Evolutionary conservation across 2,797 vertebrate genomes (phyloP).

Genomic region (Acridotheres tristis): DNA sequence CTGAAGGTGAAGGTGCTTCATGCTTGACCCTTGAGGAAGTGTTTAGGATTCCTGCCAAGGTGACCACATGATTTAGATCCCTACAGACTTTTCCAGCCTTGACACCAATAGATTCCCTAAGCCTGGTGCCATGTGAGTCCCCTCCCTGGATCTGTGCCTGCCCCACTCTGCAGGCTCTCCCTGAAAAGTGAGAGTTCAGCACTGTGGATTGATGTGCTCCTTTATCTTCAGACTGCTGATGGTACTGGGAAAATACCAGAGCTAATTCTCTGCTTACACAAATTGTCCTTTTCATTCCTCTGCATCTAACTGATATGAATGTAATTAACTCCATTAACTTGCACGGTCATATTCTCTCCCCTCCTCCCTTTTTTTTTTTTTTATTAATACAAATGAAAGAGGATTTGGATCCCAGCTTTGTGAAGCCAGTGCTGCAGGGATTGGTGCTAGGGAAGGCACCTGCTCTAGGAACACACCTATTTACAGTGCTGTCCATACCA

Average conservation of each 20-base stretch:
- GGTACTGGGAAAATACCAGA: neutral
- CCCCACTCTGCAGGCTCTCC: neutral
- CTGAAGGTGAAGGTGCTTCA: neutral
- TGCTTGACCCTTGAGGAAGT: neutral
- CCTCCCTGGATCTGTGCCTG: neutral
- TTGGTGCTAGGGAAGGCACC: neutral
- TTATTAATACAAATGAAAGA: neutral
- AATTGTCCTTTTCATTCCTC: neutral
- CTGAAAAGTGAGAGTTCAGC: neutral
- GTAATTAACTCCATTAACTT: conserved; percentile 17
- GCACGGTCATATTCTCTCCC: neutral
- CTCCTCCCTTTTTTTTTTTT: fast-evolving
- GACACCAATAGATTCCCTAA: too few species aligned
- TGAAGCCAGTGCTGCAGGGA: neutral
- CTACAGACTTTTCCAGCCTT: neutral
- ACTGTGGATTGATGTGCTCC: neutral
- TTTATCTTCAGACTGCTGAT: neutral
- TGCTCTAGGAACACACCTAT: neutral
- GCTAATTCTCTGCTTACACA: conserved; percentile 8
- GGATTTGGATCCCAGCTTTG: neutral
- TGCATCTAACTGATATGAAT: neutral
- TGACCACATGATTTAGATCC: neutral
- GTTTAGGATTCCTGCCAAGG: neutral
- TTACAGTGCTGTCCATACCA: neutral
- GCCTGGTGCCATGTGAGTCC: too few species aligned